Base-by-base conservation (phyloP, 2,888 invertebrate species). In the Podabrus alpinus region DNA sequence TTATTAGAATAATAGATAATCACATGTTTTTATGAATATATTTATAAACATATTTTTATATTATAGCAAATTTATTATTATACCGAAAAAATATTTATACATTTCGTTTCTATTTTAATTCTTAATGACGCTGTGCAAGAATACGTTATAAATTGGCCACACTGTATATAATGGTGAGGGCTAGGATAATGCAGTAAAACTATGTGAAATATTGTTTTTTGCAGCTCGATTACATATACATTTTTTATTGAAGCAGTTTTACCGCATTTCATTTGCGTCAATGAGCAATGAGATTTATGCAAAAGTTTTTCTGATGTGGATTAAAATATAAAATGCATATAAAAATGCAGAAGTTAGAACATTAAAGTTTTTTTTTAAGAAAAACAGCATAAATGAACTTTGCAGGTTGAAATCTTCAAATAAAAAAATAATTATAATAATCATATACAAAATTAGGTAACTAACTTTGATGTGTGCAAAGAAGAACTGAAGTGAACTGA, bases 401-500 rank as follows among this genome's bases (percentile, higher is more conserved):
- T n/a, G n/a, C n/a, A n/a, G n/a, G n/a, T n/a, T n/a, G n/a, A n/a
- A n/a, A 45, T 5, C 9, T 45, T 45, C 5, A 45, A 45, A 45
- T 9, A 7, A 45, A 9, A 45, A 9, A 45, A 45, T n/a, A 45
- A 45, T 45, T 45, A 45, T 45, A 45, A 45, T 45, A 45, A n/a
- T 45, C 45, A 45, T 45, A n/a, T 45, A 45, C 45, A 45, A 45
- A 45, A 45, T 45, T 45, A 45, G n/a, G 45, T 45, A 45, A n/a
- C 45, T 45, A 66, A 59, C 21, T 71, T 25, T 17, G 59, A 61
- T 16, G 68, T 62, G 59, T 70, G 45, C 45, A 64, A 71, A 76
- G 71, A 70, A 68, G 80, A 78, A 83, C 76, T 79, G 80, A 77
- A 81, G 82, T 80, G 83, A 83, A 84, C 79, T 81, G 83, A 82